Percentiles rank a stretch among this genome's conserved stretches.
These are phyloP conservation scores for Poeciliopsis turrubarensis DNA, from an alignment of 2,113 vertebrate genomes.

Conservation along the genomic window DNA sequence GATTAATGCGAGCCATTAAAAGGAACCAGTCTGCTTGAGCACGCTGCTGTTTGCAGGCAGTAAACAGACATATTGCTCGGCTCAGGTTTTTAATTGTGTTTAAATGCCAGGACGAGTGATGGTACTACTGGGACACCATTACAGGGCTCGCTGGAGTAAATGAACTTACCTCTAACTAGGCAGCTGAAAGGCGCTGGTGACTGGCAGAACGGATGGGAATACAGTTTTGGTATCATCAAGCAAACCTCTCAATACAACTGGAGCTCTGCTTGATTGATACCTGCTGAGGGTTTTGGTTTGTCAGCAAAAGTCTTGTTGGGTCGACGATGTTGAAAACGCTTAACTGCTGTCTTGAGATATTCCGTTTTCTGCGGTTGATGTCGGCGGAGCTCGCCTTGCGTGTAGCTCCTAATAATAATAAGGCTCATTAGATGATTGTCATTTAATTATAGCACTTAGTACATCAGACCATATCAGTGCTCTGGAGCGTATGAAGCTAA, in stretches of 20 bases:
- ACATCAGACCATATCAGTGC: conserved; percentile 4
- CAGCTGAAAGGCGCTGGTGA: conserved; percentile 41
- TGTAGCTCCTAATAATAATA: conserved; percentile 11
- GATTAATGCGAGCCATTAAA: conserved; percentile 18
- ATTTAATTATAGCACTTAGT: conserved; percentile 32
- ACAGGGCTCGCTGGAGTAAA: conserved; percentile 51
- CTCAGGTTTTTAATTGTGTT: conserved; percentile 72
- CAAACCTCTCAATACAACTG: conserved; percentile 29
- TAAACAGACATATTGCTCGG: conserved; percentile 38
- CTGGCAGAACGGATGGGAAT: conserved; percentile 49
- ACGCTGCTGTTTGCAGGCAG: conserved; percentile 35
- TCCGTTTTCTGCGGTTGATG: neutral
- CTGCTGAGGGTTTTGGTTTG: conserved; percentile 7
- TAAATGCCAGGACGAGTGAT: conserved; percentile 69
- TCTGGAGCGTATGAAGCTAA: conserved; percentile 37
- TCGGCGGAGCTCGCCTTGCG: neutral
- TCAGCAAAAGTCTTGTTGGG: conserved; percentile 16
- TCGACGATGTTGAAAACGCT: conserved; percentile 2
- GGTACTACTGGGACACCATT: conserved; percentile 63
- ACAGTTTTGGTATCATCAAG: conserved; percentile 52
- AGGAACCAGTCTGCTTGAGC: conserved; percentile 27
- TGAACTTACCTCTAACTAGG: conserved; percentile 44
- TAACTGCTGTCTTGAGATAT: neutral
- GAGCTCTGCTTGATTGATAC: conserved; percentile 42
- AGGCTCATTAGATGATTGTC: conserved; percentile 23